phyloP scores from a whole-genome alignment of 2,888 invertebrate species.

The Eupithecia inturbata region DNA sequence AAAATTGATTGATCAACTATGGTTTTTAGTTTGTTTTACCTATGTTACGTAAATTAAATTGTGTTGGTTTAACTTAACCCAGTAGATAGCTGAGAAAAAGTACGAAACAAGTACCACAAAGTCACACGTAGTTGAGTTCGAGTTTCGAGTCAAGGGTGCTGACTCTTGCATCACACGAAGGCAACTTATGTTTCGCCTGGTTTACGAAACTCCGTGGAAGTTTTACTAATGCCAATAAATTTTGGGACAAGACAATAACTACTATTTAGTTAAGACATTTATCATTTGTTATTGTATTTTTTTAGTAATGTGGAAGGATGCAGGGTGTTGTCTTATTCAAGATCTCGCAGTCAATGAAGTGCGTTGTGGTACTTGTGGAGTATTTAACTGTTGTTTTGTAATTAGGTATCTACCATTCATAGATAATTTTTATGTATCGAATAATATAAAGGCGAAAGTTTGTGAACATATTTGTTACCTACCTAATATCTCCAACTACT shows the following conservation, averaged over 20 bases:
- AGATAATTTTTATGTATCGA: neutral
- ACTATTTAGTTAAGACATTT: slow-evolving; percentile 6
- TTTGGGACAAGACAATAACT: slow-evolving; percentile 29
- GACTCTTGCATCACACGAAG: slow-evolving; percentile 34
- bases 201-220: slow-evolving; percentile 38
- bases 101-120: slow-evolving; percentile 12
- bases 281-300: slow-evolving; percentile 10
- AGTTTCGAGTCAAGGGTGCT: slow-evolving; percentile 43
- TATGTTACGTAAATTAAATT: neutral
- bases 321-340: slow-evolving; percentile 2
- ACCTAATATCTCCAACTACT: neutral
- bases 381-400: neutral
- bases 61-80: neutral
- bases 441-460: neutral
- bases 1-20: neutral
- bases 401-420: neutral
- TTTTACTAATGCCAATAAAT: slow-evolving; percentile 28
- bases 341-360: neutral
- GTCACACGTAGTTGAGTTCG: slow-evolving; percentile 31
- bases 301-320: neutral
- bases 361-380: no score
- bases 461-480: neutral
- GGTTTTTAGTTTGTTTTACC: neutral
- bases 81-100: slow-evolving; percentile 2
- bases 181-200: slow-evolving; percentile 37